Percentiles rank a stretch among this genome's conserved stretches.
phyloP scores from a whole-genome alignment of 2,113 vertebrate species.

The Albula goreensis region DNA sequence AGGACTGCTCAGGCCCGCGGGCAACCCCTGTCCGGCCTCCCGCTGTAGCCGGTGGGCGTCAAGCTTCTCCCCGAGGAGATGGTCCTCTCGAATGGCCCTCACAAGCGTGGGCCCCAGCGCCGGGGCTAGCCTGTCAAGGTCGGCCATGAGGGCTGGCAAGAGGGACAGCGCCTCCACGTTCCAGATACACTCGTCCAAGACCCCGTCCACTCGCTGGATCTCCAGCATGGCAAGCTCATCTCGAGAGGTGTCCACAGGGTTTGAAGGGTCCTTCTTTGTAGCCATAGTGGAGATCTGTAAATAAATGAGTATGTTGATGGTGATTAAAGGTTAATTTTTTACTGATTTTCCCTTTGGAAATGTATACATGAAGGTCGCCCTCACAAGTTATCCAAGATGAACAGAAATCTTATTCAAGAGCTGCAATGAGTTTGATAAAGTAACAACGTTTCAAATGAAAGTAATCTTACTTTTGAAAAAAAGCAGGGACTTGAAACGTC shows the following conservation, averaged over 20 bases:
- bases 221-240: conserved; percentile 64
- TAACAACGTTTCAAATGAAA: background rate
- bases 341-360: background rate
- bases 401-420: background rate
- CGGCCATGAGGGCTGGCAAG: conserved; percentile 45
- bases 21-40: background rate
- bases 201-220: conserved; percentile 62
- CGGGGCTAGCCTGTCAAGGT: conserved; percentile 27
- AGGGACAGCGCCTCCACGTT: conserved; percentile 61
- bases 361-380: background rate
- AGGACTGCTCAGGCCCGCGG: conserved; percentile 7
- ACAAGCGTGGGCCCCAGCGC: conserved; percentile 46
- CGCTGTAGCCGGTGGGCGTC: conserved; percentile 12
- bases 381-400: background rate
- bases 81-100: conserved; percentile 54
- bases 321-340: background rate
- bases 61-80: conserved; percentile 46
- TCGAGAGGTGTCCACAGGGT: conserved; percentile 38
- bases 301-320: background rate
- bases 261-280: conserved; percentile 30
- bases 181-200: conserved; percentile 71
- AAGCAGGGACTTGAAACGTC: background rate
- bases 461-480: background rate
- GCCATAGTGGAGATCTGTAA: background rate
- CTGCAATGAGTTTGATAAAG: background rate